Evolutionary conservation across 2,113 vertebrate species (phyloP).

Genomic region (Phrynosoma blainvillii): DNA sequence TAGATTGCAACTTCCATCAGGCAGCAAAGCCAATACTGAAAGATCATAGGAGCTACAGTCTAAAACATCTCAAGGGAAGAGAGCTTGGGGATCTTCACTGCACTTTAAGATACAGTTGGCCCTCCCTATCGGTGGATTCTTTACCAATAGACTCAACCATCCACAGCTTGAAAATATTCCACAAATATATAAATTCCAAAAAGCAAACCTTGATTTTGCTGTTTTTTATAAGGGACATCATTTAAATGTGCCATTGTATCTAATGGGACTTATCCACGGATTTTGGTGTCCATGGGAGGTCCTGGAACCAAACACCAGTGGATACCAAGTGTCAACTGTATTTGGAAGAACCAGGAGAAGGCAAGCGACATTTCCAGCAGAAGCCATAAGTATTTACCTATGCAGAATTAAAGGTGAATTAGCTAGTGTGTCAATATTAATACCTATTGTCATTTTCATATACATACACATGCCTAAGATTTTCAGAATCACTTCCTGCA

Average conservation of each 20-base stretch:
- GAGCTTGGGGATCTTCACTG: neutral
- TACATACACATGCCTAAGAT: too few relatives aligned
- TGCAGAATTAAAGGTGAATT: neutral
- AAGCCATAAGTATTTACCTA: neutral
- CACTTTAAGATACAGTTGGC: neutral
- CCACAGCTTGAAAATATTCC: too few relatives aligned
- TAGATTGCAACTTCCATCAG: neutral
- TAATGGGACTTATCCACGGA: too few relatives aligned
- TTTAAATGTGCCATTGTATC: too few relatives aligned
- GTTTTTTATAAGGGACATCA: too few relatives aligned
- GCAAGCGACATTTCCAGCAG: neutral
- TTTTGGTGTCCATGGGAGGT: too few relatives aligned
- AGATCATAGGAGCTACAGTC: neutral
- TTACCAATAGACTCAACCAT: too few relatives aligned
- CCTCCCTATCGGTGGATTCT: too few relatives aligned
- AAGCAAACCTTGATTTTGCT: too few relatives aligned
- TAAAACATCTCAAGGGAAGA: neutral
- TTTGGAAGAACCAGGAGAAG: neutral
- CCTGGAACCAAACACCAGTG: too few relatives aligned
- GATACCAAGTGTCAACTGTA: neutral
- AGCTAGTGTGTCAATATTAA: neutral
- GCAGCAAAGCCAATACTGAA: neutral
- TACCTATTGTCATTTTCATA: neutral
- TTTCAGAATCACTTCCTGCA: neutral
- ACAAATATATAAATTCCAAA: too few relatives aligned